Conservation (phyloP, 2,113 vertebrate species). For the Coptodon bakossiorum region DNA sequence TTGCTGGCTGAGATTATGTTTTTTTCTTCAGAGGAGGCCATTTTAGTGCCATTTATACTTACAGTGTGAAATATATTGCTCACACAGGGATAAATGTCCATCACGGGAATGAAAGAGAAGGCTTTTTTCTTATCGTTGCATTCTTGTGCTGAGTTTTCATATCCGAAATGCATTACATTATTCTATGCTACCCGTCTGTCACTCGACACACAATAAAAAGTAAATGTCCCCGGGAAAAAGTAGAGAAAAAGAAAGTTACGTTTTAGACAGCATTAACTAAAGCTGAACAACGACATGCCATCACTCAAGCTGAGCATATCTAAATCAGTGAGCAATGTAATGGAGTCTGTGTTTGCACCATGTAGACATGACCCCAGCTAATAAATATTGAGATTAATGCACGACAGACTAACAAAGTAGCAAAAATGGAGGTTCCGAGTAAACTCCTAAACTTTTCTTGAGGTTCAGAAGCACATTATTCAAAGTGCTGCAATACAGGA, state of each 20-base stretch:
- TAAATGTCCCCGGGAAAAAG: not conserved
- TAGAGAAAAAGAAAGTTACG: not conserved
- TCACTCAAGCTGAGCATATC: not conserved
- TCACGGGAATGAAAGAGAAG: not conserved
- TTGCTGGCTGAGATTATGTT: not conserved
- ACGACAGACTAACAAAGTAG: not conserved
- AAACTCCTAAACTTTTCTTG: not conserved
- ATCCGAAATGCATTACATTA: not conserved
- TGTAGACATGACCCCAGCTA: not conserved
- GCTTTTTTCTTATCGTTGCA: not conserved
- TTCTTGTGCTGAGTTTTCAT: not conserved
- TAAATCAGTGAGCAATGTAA: not conserved
- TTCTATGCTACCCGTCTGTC: not conserved
- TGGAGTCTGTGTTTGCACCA: not conserved
- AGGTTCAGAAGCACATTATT: not conserved
- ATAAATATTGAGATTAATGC: not conserved
- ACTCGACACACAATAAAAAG: not conserved
- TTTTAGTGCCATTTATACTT: not conserved
- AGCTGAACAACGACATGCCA: not conserved
- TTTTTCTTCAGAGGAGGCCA: not conserved
- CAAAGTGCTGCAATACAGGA: not conserved
- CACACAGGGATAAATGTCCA: not conserved
- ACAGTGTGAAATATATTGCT: not conserved
- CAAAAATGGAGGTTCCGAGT: not conserved
- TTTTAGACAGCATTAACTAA: not conserved